phyloP scores from a whole-genome alignment of 2,113 vertebrate genomes.

The Gavialis gangeticus region DNA sequence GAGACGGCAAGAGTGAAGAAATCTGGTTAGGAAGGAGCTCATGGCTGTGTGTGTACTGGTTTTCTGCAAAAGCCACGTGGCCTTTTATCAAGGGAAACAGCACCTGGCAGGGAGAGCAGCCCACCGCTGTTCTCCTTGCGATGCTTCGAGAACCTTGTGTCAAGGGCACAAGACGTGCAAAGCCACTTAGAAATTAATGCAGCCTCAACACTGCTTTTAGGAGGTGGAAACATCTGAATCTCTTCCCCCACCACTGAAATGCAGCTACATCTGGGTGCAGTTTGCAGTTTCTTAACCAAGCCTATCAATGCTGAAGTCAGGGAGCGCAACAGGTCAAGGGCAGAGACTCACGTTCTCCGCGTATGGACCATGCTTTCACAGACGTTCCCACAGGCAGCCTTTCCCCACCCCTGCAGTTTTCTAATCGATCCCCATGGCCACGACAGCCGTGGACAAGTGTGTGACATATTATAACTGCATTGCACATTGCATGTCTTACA shows the following conservation, averaged over 20 bases:
- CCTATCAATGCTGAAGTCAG: background rate
- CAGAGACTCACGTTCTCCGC: background rate
- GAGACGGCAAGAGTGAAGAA: background rate
- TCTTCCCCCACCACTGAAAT: background rate
- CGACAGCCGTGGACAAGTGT: no score
- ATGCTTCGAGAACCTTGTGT: background rate
- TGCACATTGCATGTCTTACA: no score
- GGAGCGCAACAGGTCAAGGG: background rate
- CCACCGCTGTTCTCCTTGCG: background rate
- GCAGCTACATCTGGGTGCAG: background rate
- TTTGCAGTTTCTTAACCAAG: background rate
- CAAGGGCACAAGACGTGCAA: background rate
- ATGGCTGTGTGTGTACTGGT: background rate
- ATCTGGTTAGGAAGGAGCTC: background rate
- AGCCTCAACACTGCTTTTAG: background rate
- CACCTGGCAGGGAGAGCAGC: background rate
- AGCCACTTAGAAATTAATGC: background rate
- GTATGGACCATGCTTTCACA: rapidly evolving
- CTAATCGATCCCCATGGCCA: background rate
- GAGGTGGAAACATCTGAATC: background rate
- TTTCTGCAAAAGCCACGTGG: background rate
- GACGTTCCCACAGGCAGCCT: background rate
- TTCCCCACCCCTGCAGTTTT: background rate
- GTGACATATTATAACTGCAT: no score
- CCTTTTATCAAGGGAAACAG: background rate